Percentiles rank a stretch among this genome's conserved stretches.
Conservation (phyloP, 1,140 invertebrate genomes). For the Drosophila kohkoa region DNA sequence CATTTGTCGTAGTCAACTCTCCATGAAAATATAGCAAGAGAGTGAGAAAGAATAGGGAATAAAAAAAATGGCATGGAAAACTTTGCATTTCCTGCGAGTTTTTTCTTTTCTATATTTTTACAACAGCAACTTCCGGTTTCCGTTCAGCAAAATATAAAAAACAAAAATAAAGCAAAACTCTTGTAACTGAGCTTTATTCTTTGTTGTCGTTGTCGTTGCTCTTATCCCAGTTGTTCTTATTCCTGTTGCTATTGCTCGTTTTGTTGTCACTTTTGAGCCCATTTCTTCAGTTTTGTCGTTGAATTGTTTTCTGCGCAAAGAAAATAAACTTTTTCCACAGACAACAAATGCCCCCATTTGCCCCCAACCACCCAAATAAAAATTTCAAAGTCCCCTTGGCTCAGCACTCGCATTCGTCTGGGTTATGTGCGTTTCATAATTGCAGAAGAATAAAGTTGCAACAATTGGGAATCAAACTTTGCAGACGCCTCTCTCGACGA, state of each 20-base stretch:
- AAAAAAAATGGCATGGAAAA: conserved; percentile 58
- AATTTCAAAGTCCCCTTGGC: background rate
- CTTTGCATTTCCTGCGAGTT: conserved; percentile 77
- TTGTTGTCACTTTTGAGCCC: conserved; percentile 45
- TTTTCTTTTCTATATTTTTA: conserved; percentile 74
- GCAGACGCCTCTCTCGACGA: conserved; percentile 50
- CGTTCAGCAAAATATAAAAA: conserved; percentile 69
- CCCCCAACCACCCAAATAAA: background rate
- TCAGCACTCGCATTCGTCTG: conserved; percentile 24
- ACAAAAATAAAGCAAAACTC: conserved; percentile 66
- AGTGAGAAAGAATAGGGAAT: background rate
- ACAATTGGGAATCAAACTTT: conserved; percentile 74
- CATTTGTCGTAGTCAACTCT: conserved; percentile 39
- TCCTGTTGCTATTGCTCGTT: conserved; percentile 10
- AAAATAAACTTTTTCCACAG: conserved; percentile 40
- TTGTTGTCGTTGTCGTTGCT: conserved; percentile 1
- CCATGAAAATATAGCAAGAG: conserved; percentile 25
- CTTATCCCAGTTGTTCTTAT: conserved; percentile 4
- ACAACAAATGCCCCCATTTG: background rate
- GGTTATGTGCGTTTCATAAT: conserved; percentile 58
- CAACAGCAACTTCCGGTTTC: conserved; percentile 75
- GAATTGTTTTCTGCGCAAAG: conserved; percentile 33
- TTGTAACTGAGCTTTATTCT: conserved; percentile 21
- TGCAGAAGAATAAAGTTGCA: conserved; percentile 68
- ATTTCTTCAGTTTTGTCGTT: conserved; percentile 34